These are phyloP conservation scores for Alsophila aescularia DNA, from an alignment of 2,888 invertebrate species.

Conservation along the genomic window DNA sequence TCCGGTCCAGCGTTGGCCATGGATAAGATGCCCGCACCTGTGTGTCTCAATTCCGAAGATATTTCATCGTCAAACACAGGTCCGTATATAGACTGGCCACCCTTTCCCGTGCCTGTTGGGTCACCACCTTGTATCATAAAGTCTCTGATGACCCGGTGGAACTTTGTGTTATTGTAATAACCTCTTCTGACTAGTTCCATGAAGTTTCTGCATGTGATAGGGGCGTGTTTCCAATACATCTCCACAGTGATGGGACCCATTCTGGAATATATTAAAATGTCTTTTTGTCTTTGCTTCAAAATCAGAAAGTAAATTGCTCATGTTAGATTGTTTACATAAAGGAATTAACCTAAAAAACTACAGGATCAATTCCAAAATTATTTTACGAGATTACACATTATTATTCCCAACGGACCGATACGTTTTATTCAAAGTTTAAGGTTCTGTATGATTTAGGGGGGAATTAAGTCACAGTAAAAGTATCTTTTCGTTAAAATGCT, in stretches of 20 bases:
- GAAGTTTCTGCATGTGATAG: slow-evolving; percentile 98
- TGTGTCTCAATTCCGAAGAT: slow-evolving; percentile 96
- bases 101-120: slow-evolving; percentile 98
- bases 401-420: background rate
- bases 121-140: slow-evolving; percentile 99
- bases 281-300: too few relatives aligned
- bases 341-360: too few relatives aligned
- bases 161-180: slow-evolving; percentile 98
- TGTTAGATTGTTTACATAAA: too few relatives aligned
- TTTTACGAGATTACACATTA: too few relatives aligned
- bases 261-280: too few relatives aligned
- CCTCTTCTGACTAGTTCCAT: slow-evolving; percentile 96
- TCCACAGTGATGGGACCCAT: slow-evolving; percentile 97
- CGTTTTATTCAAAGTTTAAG: background rate
- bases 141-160: slow-evolving; percentile 97
- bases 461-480: background rate
- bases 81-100: slow-evolving; percentile 98
- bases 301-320: too few relatives aligned
- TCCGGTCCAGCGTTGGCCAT: slow-evolving; percentile 99
- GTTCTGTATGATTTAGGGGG: background rate
- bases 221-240: slow-evolving; percentile 99
- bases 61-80: slow-evolving; percentile 98
- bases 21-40: slow-evolving; percentile 94
- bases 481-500: slow-evolving; percentile 51
- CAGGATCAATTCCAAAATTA: too few relatives aligned